Evolutionary conservation across 2,797 vertebrate species (phyloP), one percentile per base, ranked within the genome.

Genomic region (Corythornis leucogaster): DNA sequence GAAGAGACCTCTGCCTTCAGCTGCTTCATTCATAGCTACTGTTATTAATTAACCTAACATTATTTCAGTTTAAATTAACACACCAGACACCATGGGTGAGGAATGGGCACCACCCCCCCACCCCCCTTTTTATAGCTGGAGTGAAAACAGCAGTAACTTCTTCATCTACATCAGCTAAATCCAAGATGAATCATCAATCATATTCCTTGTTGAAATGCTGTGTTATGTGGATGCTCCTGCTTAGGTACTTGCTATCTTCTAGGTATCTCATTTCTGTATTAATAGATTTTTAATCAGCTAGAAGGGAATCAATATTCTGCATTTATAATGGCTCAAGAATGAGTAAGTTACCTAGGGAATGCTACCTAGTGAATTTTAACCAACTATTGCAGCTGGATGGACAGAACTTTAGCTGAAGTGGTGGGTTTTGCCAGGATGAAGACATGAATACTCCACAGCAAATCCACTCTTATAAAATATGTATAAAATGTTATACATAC

Each of bases 31-130:
- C 78, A 77, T 33, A 93, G 87, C 46, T 85, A 92, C 54, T 85
- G 68, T 82, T 95, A 85, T 94, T 94, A 95, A 95, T 95, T 94
- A 95, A 93, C 76, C 73, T 92, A 94, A 87, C 66, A 85, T 28
- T 11, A 90, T 87, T 96, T 93, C 58, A 43, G 75, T 90, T 95
- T 85, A 94, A 95, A 95, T 95, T 92, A 93, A 51, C 64, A 67
- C 61, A 85, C 21, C 5, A 57, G 43, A 64, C 18, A 38, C 62
- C 38, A 21, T 15, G 38, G 26, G n/a, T 83, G 64, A 89, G 42
- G 71, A 90, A 55, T 1, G 2, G 20, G 8, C 28, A 77, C 38
- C 48, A 13, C 3, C 16, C 2, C 25, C 63, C 38, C 48, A 33
- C 16, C 3, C 16, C 2, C 1, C 40, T 74, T 86, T 84, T 81